Conservation (phyloP, 2,113 vertebrate genomes). For the Lagopus leucura region DNA sequence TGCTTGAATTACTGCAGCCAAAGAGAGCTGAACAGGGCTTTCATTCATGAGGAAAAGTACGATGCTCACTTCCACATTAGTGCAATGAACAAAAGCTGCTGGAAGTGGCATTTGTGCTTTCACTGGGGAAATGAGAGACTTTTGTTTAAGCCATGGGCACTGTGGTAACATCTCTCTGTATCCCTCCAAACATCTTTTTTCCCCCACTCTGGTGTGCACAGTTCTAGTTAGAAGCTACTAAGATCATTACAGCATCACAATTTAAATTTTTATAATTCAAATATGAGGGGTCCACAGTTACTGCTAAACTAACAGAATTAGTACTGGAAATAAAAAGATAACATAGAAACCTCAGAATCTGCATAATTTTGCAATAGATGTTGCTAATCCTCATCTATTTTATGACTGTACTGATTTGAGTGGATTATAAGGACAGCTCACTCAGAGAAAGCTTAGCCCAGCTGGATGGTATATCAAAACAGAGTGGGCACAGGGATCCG, state of each 20-base stretch:
- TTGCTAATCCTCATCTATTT: conserved; percentile 49
- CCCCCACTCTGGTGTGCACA: not conserved
- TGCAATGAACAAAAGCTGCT: not conserved
- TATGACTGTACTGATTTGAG: conserved; percentile 39
- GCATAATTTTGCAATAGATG: conserved; percentile 14
- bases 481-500: not conserved
- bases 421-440: conserved; percentile 42
- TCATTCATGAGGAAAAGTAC: not conserved
- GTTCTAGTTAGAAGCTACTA: not conserved
- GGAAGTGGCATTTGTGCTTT: not conserved
- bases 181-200: not conserved
- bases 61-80: not conserved
- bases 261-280: not conserved
- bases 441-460: conserved; percentile 36
- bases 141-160: accelerated
- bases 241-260: not conserved
- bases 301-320: not conserved
- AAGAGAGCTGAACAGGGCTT: not conserved
- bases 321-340: not conserved
- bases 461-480: not conserved
- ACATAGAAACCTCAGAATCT: not conserved
- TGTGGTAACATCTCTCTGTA: not conserved
- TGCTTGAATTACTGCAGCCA: not conserved
- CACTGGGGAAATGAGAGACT: not conserved
- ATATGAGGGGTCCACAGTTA: not conserved